Base-by-base conservation (phyloP, 2,888 invertebrate species). In the Drepana falcataria region DNA sequence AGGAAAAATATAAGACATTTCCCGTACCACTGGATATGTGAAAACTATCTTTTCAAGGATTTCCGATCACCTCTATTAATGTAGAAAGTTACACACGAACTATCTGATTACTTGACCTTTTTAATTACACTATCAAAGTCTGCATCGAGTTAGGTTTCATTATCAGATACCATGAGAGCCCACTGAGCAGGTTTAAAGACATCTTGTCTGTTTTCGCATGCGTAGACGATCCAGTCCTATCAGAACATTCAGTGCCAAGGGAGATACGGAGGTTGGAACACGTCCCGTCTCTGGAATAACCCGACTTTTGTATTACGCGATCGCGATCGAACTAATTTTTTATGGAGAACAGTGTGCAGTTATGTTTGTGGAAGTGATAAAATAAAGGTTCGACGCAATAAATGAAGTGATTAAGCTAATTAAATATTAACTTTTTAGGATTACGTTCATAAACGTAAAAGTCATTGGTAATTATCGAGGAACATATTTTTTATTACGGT, bases 201-300 rank as follows among this genome's bases (percentile, higher is more conserved):
- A 73, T 70, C 64, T 63, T 68, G 55, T 64, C 71, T 71, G 77
- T 51, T 72, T 72, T 77, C 89, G 89, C 89, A 89, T 88, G 89
- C 89, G 88, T 88, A 76, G 74, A 84, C 74, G 73, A 71, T 61
- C 66, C 77, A 68, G 69, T 73, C 75, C 75, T 79, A 80, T 77
- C 79, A 79, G 71, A 75, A 65, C 66, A 66, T 75, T 80, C 85
- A 89, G 89, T 89, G 68, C 71, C 72, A 71, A 71, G 64, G 61
- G 67, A 71, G 78, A 70, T 67, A 59, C 65, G 63, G 75, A 64
- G 66, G 66, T 59, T 79, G 74, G 66, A 68, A 68, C 69, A 81
- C 85, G 85, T 80, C 63, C 66, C 74, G 53, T 52, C 64, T 59
- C 57, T 53, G 59, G 41, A 51, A 51, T 7, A 40, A 40, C 40